These are phyloP conservation scores for Mola mola DNA, from an alignment of 2,113 vertebrate species.

Conservation along the genomic window DNA sequence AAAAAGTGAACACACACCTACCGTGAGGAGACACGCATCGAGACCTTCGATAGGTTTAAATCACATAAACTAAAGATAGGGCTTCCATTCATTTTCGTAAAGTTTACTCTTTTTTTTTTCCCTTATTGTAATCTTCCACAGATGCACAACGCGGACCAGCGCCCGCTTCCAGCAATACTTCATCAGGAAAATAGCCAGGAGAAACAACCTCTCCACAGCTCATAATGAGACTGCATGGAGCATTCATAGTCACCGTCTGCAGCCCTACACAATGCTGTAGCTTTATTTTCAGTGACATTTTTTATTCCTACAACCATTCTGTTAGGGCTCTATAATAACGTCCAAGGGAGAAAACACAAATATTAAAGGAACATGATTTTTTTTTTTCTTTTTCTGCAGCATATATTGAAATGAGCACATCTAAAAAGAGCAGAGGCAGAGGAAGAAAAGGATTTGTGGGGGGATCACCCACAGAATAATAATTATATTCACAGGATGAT, in stretches of 20 bases:
- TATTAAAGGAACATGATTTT: slow-evolving; percentile 66
- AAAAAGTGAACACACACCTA: slow-evolving; percentile 41
- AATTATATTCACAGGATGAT: slow-evolving; percentile 75
- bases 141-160: slow-evolving; percentile 33
- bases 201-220: slow-evolving; percentile 70
- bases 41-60: slow-evolving; percentile 41
- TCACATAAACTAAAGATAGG: slow-evolving; percentile 34
- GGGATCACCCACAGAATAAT: slow-evolving; percentile 71
- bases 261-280: slow-evolving; percentile 55
- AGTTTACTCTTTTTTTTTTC: slow-evolving; percentile 19
- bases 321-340: slow-evolving; percentile 71
- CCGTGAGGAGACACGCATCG: slow-evolving; percentile 26
- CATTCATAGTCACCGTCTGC: slow-evolving; percentile 74
- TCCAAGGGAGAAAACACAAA: slow-evolving; percentile 70
- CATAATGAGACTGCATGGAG: slow-evolving; percentile 76
- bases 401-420: slow-evolving; percentile 76
- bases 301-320: slow-evolving; percentile 72
- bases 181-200: slow-evolving; percentile 72
- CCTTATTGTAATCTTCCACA: slow-evolving; percentile 33
- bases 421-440: slow-evolving; percentile 49
- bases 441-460: slow-evolving; percentile 35
- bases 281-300: slow-evolving; percentile 73
- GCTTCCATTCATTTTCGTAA: slow-evolving; percentile 41
- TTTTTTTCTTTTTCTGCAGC: slow-evolving; percentile 24
- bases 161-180: slow-evolving; percentile 59